Conservation (phyloP, 2,888 invertebrate genomes). For the Glyphotaelius pellucidus region DNA sequence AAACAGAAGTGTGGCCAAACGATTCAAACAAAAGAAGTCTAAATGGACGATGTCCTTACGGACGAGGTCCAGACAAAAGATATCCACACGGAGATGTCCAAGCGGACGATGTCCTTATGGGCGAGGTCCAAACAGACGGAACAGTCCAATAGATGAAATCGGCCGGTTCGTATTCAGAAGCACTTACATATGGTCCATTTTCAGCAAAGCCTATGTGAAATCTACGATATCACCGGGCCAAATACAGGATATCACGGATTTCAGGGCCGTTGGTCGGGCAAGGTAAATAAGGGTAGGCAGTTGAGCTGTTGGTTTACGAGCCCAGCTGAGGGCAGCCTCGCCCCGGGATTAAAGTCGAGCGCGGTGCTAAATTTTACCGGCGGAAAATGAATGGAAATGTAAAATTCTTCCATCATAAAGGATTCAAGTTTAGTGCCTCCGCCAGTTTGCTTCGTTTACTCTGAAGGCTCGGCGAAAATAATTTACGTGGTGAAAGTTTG, state of each 20-base stretch:
- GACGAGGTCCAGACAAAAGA: no score
- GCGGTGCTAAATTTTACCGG: background rate
- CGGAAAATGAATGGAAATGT: constrained; percentile 29
- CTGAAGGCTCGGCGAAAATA: background rate
- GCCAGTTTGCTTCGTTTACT: constrained; percentile 19
- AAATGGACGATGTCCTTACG: no score
- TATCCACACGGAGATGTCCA: no score
- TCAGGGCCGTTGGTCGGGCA: background rate
- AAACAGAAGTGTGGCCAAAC: no score
- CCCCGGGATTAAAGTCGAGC: constrained; percentile 10
- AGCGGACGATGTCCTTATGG: no score
- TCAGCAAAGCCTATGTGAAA: background rate
- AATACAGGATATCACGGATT: background rate
- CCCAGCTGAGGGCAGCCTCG: background rate
- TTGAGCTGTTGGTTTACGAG: constrained; percentile 15
- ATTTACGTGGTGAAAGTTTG: background rate
- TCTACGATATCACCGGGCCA: background rate
- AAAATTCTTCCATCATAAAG: constrained; percentile 29
- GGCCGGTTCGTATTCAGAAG: background rate
- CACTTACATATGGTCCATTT: background rate
- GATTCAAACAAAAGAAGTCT: no score
- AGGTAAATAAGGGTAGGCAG: background rate
- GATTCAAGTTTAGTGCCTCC: constrained; percentile 2
- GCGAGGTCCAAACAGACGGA: no score
- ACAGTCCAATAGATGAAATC: background rate